Evolutionary conservation across 1,140 invertebrate species (phyloP), one percentile per base, ranked within the genome.

Genomic region (Drosophila littoralis): DNA sequence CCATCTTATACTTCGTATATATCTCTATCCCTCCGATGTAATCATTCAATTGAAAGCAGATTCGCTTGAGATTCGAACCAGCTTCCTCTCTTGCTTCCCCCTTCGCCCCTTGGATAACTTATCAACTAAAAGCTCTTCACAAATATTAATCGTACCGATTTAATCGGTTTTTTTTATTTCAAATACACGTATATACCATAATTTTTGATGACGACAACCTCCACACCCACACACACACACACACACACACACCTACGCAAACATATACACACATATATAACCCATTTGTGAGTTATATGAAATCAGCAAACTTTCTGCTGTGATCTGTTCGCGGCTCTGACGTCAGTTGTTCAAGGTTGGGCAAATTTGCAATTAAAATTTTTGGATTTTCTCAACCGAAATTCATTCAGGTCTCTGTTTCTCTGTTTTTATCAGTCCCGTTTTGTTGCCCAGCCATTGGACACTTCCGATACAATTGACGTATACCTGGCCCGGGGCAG

Each of bases 381-480:
- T 79, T 68, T 50, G 67, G 67, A 45, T 79, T 64, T 77, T 74
- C 79, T 77, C 55, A 70, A 66, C 32, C n/a, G 51, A 67, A 79
- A 76, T 66, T 78, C 83, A 82, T 86, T 86, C 75, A 79, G 43
- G 17, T 46, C 55, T 45, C 57, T 63, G 48, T 38, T 55, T 45
- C 75, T 71, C 12, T 13, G 13, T 15, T 60, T 82, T 85, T 88
- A 88, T 89, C 84, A 83, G 68, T 65, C 54, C 65, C 48, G 65
- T 58, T 70, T 60, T 43, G 36, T 59, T 59, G 12, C n/a, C 46
- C 64, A 43, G 52, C 74, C 51, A 48, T 69, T 88, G 84, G 80
- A 80, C 84, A 88, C 80, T 88, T 88, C 83, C 83, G 83, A 88
- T 75, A 65, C 79, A 70, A 89, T 88, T 88, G 83, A 88, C 83